Base-by-base conservation (phyloP, 2,888 invertebrate genomes). In the Stenodera caucasica region DNA sequence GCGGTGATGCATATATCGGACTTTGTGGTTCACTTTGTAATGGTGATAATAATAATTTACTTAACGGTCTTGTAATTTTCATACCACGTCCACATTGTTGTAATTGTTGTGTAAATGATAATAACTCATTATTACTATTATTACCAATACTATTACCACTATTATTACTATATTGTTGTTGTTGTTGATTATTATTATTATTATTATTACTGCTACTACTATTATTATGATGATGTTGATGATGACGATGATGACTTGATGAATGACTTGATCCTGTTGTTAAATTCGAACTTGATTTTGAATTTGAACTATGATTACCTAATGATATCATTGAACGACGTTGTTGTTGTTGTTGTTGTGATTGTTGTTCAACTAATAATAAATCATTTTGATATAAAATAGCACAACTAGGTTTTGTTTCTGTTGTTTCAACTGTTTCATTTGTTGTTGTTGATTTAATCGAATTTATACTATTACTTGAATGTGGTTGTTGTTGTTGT, bases 31-130 rank as follows among this genome's bases (percentile, higher is more conserved):
- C 88, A 72, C 87, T 87, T 68, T 88, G 85, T 57, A 85, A 73
- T 9, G 85, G 86, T 37, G 84, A 85, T 60, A 86, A 72, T 51
- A 88, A 78, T 51, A 88, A 78, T 72, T 87, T 85, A 67, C 86
- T 85, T 40, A 87, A 79, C 0, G 91, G 87, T 37, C 91, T 82
- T 60, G 84, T 84, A 4, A 26, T 26, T 70, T 88, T 86, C 11
- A 85, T 80, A 74, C 87, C 87, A 61, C 91, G 83, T 0, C 91
- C 89, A 77, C 92, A 90, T 66, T 92, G 89, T 67, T 96, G 95
- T 55, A 96, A 84, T 82, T 96, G 95, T 80, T 96, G 95, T 2
- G 95, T 95, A 81, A 96, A 96, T 53, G 95, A 94, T 75, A 96
- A 84, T 12, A 90, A 90, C 64, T 88, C 82, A 15, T 26, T 26